Evolutionary conservation across 2,797 vertebrate genomes (phyloP), one percentile per base, ranked within the genome.

Genomic region (Mionectes olivaceus): DNA sequence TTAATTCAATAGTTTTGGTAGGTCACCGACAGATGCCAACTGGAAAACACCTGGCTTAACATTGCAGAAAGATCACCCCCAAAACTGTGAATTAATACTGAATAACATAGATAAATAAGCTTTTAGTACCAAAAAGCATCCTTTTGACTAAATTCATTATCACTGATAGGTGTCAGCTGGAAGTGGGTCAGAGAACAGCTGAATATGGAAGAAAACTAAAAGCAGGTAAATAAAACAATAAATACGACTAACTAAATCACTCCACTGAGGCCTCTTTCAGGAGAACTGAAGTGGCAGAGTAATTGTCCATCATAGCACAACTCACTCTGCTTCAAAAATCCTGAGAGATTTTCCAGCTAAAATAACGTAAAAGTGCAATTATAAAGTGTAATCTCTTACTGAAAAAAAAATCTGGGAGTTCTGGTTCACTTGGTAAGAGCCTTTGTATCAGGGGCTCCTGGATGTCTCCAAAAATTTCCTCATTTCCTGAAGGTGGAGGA

Each of bases 401-500:
- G 70, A 81, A 92, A 78, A 92, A 50, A 8, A 14, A 1, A 11
- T 61, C 55, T 56, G 78, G 7, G 43, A 55, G 15, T 73, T 86
- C 57, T 43, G 57, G 28, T 76, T 94, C 65, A 56, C 56, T 80
- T 92, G 83, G 64, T 74, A 89, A 84, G n/a, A 79, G 74, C 35
- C 80, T 53, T 10, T 13, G 35, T 64, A 30, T 35, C 52, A 87
- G 82, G 56, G 93, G 84, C 30, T 94, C 70, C 67, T 13, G 64
- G 46, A 84, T 79, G 59, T 88, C 85, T 83, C 68, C 28, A 21
- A 33, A 0, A 14, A 46, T 44, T 70, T 96, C 92, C 64, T 96
- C 79, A n/a, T n/a, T 84, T 87, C 70, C 90, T 86, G 87, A 92
- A 35, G 83, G 75, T 84, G 94, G 59, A 89, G 80, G 80, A 79